Evolutionary conservation across 2,888 invertebrate species (phyloP).

Genomic region (Mythimna loreyi): DNA sequence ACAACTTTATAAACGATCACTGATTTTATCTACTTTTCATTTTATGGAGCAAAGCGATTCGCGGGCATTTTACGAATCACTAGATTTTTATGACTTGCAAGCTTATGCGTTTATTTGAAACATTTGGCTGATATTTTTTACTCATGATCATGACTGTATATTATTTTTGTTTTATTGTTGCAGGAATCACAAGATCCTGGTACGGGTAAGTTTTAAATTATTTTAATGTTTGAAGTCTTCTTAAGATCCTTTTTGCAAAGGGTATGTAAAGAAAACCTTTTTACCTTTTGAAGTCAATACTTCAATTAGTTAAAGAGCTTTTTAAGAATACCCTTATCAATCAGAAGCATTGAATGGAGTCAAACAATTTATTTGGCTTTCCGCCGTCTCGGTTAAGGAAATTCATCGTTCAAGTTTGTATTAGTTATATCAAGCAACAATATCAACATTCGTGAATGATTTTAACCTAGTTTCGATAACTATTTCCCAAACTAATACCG

Average conservation of each 20-base stretch:
- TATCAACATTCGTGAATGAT: not conserved
- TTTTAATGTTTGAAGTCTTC: not conserved
- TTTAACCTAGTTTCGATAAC: slow-evolving; percentile 11
- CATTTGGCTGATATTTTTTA: slow-evolving; percentile 28
- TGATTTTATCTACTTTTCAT: slow-evolving; percentile 17
- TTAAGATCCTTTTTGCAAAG: not conserved
- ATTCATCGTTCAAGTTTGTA: slow-evolving; percentile 19
- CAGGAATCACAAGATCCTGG: slow-evolving; percentile 85
- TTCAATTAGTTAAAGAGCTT: slow-evolving; percentile 39
- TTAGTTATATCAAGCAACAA: not conserved
- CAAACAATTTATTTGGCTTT: slow-evolving; percentile 39
- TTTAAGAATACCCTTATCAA: slow-evolving; percentile 30
- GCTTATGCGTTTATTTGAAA: slow-evolving; percentile 70
- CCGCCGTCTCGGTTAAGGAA: not conserved
- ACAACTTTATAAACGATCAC: slow-evolving; percentile 30
- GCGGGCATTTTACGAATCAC: slow-evolving; percentile 40
- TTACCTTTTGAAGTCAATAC: slow-evolving; percentile 21
- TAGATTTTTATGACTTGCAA: slow-evolving; percentile 72
- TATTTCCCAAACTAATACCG: not conserved
- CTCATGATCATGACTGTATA: slow-evolving; percentile 24
- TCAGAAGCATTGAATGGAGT: slow-evolving; percentile 32
- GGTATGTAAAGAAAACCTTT: not conserved
- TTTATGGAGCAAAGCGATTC: slow-evolving; percentile 8
- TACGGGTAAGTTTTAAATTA: slow-evolving; percentile 77
- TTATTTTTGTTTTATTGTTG: slow-evolving; percentile 74